These are phyloP conservation scores for Gallinago paraguaiae DNA, from an alignment of 2,113 vertebrate species.

Conservation along the genomic window DNA sequence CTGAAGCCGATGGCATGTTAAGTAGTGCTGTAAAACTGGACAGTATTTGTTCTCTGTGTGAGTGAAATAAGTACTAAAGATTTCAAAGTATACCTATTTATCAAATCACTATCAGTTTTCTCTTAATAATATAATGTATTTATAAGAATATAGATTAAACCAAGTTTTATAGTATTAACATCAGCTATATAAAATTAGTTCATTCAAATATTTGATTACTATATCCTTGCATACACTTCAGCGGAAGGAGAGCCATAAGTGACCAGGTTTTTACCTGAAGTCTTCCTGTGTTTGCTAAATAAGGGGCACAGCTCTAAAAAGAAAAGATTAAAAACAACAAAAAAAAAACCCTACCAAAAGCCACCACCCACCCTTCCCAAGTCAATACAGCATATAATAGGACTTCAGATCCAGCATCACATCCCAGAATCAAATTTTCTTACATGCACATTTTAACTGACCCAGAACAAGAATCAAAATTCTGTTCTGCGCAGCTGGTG, in stretches of 20 bases:
- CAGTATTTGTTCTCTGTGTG: not conserved
- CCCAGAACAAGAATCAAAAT: constrained; percentile 62
- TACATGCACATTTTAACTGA: constrained; percentile 58
- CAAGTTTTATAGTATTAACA: not conserved
- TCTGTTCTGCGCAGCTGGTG: constrained; percentile 62
- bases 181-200: not conserved
- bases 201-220: not conserved
- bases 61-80: not conserved
- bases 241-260: not conserved
- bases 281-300: not conserved
- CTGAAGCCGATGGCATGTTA: not conserved
- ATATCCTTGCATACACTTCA: not conserved
- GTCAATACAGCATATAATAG: not conserved
- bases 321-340: not conserved
- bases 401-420: not conserved
- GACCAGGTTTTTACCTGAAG: not conserved
- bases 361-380: not conserved
- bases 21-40: not conserved
- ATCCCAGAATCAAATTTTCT: not conserved
- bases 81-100: not conserved
- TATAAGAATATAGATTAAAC: not conserved
- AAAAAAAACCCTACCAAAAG: not conserved
- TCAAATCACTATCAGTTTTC: not conserved
- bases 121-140: not conserved
- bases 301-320: not conserved